Evolutionary conservation across 35 echinoderm and acorn worm genomes (phyloP), one percentile per base, ranked within the genome.

Genomic region (Anneissia japonica): DNA sequence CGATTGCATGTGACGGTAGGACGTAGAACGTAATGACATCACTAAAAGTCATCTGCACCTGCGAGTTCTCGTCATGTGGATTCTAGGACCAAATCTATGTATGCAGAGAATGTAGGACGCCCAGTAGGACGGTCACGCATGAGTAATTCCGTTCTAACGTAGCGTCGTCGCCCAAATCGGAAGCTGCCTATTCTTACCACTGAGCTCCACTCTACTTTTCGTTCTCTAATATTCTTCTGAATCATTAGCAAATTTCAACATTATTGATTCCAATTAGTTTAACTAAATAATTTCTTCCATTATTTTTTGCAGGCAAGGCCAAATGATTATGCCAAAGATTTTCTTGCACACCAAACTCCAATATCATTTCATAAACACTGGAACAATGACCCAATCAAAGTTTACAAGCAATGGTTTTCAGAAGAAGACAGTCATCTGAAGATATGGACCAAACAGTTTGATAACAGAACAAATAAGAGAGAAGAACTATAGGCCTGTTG

Each of bases 331-430:
- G 85, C 91, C 26, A 64, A 86, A 41, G 89, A 85, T 33, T 91
- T 89, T 41, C 91, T 97, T 0, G 43, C 74, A 12, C 91, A 97
- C 31, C 95, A 97, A 35, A 88, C 84, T 32, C 95, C 95, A 23
- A 74, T 97, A 3, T 97, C 95, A 19, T 97, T 97, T 55, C 95
- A 97, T 80, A 97, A 97, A 75, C 95, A 97, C 51, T 82, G 79
- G 39, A 91, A 97, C 33, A 35, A 84, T 17, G 85, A 97, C 72
- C 95, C 95, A 3, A 34, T 82, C 33, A 38, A 91, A 51, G 86
- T 97, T 13, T 93, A 97, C 78, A 75, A 82, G 16, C 83, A 82
- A 9, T 97, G 95, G 95, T 97, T 97, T 37, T 56, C 30, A 34
- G 10, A 83, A 32, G 91, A 76, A 73, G 95, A 97, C 64, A 88